These are phyloP conservation scores for Zootoca vivipara DNA, from an alignment of 2,113 vertebrate species.

Conservation along the genomic window DNA sequence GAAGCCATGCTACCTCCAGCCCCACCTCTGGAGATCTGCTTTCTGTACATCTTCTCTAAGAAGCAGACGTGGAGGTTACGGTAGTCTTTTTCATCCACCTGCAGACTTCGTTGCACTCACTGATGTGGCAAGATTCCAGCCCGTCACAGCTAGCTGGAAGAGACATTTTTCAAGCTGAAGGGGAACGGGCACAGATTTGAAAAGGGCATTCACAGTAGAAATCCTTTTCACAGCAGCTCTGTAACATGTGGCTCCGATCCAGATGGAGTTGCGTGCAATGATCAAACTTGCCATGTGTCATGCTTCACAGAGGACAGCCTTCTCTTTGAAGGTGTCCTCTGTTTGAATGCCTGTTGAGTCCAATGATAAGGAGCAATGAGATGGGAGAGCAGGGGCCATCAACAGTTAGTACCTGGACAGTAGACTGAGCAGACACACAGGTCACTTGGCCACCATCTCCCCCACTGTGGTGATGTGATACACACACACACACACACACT, in stretches of 20 bases:
- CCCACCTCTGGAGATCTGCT: background rate
- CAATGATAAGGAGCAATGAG: background rate
- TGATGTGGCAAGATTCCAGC: background rate
- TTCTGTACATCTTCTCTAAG: background rate
- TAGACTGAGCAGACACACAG: background rate
- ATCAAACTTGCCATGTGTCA: background rate
- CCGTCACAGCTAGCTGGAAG: background rate
- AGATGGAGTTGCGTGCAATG: background rate
- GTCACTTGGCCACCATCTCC: background rate
- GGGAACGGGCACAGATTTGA: background rate
- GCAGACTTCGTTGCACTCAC: background rate
- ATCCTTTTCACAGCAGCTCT: background rate
- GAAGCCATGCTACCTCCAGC: background rate
- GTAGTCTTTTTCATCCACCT: background rate
- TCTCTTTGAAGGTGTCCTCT: background rate
- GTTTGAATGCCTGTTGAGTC: background rate
- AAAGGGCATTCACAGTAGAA: background rate
- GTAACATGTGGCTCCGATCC: background rate
- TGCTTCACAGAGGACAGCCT: background rate
- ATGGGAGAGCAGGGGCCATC: background rate
- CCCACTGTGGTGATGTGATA: background rate
- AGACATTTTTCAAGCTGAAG: background rate
- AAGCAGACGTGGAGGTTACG: background rate
- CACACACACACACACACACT: background rate
- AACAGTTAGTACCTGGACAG: background rate